These are phyloP conservation scores for Caenorhabditis sulstoni DNA, from an alignment of 2,888 invertebrate genomes.

Conservation along the genomic window DNA sequence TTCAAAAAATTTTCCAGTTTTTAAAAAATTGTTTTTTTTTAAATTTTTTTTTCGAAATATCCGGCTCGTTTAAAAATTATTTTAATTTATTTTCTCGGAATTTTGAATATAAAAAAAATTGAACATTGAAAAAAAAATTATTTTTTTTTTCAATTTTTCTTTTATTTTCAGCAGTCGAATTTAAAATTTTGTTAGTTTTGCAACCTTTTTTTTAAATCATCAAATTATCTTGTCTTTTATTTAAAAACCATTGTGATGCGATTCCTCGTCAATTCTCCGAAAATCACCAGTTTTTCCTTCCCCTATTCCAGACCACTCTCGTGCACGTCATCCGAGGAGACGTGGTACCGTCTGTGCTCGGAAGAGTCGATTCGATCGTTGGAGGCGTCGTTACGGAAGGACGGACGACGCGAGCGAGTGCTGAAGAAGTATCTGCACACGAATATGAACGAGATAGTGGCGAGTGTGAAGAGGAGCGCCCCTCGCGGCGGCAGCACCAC, in stretches of 20 bases:
- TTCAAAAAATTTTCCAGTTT: too few relatives aligned
- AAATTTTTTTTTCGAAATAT: too few relatives aligned
- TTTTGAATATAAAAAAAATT: too few relatives aligned
- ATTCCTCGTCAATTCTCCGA: too few relatives aligned
- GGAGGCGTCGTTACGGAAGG: constrained; percentile 13
- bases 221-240: too few relatives aligned
- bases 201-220: not conserved
- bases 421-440: constrained; percentile 30
- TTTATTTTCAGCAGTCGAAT: too few relatives aligned
- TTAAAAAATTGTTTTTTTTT: too few relatives aligned
- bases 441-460: constrained; percentile 35
- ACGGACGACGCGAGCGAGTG: constrained; percentile 38
- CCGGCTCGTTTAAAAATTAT: too few relatives aligned
- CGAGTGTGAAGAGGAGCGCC: constrained; percentile 30
- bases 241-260: too few relatives aligned
- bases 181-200: constrained; percentile 26
- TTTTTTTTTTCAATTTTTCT: too few relatives aligned
- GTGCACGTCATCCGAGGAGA: not conserved
- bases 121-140: too few relatives aligned
- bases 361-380: constrained; percentile 21
- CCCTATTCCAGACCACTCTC: constrained; percentile 38
- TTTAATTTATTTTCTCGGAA: too few relatives aligned
- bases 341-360: constrained; percentile 29
- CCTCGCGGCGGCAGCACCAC: not conserved
- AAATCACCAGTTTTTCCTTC: not conserved